phyloP scores from a whole-genome alignment of 2,888 invertebrate genomes.

The Eupithecia subfuscata region DNA sequence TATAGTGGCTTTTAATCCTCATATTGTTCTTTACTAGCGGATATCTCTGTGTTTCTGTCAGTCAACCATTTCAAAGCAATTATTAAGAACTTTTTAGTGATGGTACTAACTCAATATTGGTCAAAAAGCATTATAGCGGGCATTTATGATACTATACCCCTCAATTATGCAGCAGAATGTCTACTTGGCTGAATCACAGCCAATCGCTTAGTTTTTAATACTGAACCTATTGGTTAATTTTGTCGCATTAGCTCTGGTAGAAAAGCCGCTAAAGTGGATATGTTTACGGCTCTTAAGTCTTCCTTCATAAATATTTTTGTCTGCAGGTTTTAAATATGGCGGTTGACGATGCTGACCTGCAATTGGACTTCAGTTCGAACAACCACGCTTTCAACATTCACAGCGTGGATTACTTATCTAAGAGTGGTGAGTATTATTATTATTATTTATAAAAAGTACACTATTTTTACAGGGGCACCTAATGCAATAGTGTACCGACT shows the following conservation, averaged over 20 bases:
- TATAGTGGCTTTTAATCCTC: too few relatives aligned
- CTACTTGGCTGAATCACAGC: background rate
- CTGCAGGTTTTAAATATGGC: constrained; percentile 93
- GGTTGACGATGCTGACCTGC: constrained; percentile 93
- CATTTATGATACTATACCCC: too few relatives aligned
- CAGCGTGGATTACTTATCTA: constrained; percentile 94
- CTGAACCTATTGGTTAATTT: background rate
- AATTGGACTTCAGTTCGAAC: constrained; percentile 91
- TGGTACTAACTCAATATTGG: too few relatives aligned
- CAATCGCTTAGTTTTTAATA: background rate
- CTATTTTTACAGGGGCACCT: too few relatives aligned
- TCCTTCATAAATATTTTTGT: background rate
- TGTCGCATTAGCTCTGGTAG: background rate
- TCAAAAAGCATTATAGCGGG: too few relatives aligned
- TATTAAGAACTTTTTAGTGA: too few relatives aligned
- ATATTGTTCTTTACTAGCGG: too few relatives aligned
- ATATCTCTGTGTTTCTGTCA: too few relatives aligned
- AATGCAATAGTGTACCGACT: too few relatives aligned
- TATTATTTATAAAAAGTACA: too few relatives aligned
- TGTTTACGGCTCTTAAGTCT: background rate
- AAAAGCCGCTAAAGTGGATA: background rate
- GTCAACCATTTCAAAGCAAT: too few relatives aligned
- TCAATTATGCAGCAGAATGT: background rate
- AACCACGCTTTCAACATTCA: constrained; percentile 95
- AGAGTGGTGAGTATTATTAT: constrained; percentile 88